Percentiles rank a stretch among this genome's conserved stretches.
phyloP scores from a whole-genome alignment of 2,113 vertebrate genomes.

The Capreolus pygargus region DNA sequence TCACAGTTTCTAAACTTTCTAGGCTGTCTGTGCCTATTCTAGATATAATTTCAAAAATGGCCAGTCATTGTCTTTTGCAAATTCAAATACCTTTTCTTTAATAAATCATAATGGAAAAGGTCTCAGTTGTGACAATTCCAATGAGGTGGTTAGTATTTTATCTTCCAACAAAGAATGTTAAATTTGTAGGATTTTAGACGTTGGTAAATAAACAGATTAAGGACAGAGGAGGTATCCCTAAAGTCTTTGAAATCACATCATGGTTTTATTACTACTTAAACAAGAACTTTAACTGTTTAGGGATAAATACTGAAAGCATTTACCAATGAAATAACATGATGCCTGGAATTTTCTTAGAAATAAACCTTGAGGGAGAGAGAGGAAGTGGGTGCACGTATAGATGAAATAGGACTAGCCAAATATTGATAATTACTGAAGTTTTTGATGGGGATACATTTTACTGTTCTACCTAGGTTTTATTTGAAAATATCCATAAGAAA shows the following conservation, averaged over 20 bases:
- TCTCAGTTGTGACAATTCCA: background rate
- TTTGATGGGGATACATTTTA: background rate
- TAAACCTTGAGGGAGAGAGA: background rate
- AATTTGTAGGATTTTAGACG: background rate
- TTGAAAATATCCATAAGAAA: background rate
- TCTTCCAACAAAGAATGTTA: background rate
- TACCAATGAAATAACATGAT: background rate
- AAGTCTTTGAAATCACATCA: background rate
- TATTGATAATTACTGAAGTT: background rate
- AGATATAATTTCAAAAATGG: background rate
- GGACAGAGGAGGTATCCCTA: background rate
- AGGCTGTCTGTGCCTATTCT: background rate
- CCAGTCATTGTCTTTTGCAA: background rate
- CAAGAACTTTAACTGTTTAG: background rate
- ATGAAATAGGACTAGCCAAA: background rate
- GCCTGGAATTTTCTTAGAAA: background rate
- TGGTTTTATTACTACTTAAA: background rate
- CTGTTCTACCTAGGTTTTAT: background rate
- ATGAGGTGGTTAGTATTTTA: background rate
- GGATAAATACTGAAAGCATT: background rate
- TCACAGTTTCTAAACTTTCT: background rate
- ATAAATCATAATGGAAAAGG: background rate
- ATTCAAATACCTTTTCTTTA: background rate
- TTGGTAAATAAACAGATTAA: background rate
- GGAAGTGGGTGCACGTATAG: background rate